A percentile compares a stretch with the other conserved stretches of the same genome.
These are phyloP conservation scores for Platyscapa corneri DNA, from an alignment of 1,140 invertebrate species.

Conservation along the genomic window DNA sequence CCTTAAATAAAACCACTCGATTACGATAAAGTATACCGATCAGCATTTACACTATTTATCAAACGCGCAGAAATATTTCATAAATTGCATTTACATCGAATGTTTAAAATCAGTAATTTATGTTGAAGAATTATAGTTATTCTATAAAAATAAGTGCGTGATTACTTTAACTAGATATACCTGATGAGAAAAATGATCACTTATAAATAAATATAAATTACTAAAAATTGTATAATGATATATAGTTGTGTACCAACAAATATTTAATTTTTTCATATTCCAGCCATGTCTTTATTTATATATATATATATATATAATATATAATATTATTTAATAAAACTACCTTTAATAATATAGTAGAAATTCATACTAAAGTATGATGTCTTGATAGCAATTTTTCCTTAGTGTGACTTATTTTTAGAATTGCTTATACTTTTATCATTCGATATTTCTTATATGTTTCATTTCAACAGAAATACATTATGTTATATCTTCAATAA, in stretches of 20 bases:
- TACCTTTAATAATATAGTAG: background rate
- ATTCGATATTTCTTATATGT: background rate
- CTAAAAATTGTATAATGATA: background rate
- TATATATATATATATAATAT: background rate
- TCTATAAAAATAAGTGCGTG: background rate
- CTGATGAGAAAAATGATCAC: background rate
- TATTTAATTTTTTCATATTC: too few species aligned
- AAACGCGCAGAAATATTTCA: background rate
- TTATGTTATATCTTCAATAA: background rate
- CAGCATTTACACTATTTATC: background rate
- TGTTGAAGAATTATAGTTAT: background rate
- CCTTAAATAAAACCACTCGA: background rate
- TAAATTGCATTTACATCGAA: background rate
- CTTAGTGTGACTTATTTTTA: background rate
- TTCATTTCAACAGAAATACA: background rate
- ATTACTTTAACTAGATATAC: background rate
- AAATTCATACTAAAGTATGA: too few species aligned
- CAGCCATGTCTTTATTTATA: background rate
- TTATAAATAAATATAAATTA: background rate
- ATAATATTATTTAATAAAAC: background rate
- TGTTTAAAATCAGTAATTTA: background rate
- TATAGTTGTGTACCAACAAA: too few species aligned
- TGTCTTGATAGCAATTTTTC: background rate
- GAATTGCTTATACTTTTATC: background rate
- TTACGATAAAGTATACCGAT: background rate